Evolutionary conservation across 2,797 vertebrate species (phyloP).

Genomic region (Steatocranus sp.): DNA sequence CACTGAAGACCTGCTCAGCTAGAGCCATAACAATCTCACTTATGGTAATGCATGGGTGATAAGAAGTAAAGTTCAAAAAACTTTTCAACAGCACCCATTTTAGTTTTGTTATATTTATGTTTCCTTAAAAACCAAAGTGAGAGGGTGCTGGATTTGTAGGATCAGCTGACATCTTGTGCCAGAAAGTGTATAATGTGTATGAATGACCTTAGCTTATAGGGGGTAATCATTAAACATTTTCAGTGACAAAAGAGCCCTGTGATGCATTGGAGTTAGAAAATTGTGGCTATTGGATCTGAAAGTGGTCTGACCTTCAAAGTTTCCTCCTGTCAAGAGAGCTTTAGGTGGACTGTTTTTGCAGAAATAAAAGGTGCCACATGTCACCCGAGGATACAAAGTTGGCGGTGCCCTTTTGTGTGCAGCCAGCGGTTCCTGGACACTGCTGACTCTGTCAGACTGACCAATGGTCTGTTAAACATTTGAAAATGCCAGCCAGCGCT

Average conservation of each 20-base stretch:
- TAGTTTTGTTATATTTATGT: background rate
- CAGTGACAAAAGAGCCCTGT: constrained; percentile 38
- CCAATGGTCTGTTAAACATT: constrained; percentile 28
- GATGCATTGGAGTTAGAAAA: constrained; percentile 2
- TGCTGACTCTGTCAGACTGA: constrained; percentile 14
- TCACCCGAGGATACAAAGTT: constrained; percentile 23
- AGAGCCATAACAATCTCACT: background rate
- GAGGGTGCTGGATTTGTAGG: background rate
- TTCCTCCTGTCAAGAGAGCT: constrained; percentile 23
- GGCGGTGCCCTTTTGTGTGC: constrained; percentile 27
- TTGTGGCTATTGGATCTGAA: constrained; percentile 15
- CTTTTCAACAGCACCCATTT: background rate
- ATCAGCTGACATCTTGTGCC: background rate
- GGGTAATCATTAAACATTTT: constrained; percentile 43
- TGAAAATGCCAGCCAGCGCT: constrained; percentile 16
- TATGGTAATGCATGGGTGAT: background rate
- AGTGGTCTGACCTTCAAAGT: constrained; percentile 63
- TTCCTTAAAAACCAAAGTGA: background rate
- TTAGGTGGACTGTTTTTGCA: constrained; percentile 5
- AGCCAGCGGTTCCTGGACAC: constrained; percentile 2
- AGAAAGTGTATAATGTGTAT: background rate
- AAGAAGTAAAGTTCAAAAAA: background rate
- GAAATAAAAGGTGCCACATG: constrained; percentile 22
- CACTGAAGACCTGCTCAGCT: background rate
- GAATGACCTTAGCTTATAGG: background rate